These are phyloP conservation scores for Halyomorpha halys DNA, from an alignment of 1,140 invertebrate species.

Conservation along the genomic window DNA sequence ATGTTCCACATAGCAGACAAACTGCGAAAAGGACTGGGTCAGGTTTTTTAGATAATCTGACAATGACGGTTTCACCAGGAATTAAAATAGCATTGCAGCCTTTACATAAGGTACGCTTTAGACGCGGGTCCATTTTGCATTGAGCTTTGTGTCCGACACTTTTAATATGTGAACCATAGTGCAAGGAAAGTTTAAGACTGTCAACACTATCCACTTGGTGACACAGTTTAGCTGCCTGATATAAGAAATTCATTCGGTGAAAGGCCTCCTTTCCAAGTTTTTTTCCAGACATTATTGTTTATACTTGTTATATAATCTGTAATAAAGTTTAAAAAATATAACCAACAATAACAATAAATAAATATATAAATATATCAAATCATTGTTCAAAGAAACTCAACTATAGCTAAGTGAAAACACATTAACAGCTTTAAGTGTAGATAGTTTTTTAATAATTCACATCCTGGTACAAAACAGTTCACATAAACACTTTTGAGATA, in stretches of 20 bases:
- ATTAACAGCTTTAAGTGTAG: too few relatives aligned
- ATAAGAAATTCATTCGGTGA: conserved; percentile 30
- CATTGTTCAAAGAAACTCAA: not conserved
- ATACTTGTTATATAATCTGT: not conserved
- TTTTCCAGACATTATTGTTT: conserved; percentile 23
- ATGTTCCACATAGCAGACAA: conserved; percentile 27
- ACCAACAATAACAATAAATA: not conserved
- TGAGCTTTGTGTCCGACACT: conserved; percentile 28
- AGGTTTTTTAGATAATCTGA: conserved; percentile 31
- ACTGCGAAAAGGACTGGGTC: conserved; percentile 27
- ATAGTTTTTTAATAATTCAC: too few relatives aligned
- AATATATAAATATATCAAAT: not conserved
- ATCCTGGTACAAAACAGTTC: too few relatives aligned
- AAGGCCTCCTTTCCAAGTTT: conserved; percentile 28
- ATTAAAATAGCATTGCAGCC: conserved; percentile 31
- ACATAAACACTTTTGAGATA: too few relatives aligned
- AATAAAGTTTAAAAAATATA: conserved; percentile 8
- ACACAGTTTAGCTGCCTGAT: conserved; percentile 29
- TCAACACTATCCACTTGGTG: conserved; percentile 2
- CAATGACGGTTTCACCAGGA: conserved; percentile 30
- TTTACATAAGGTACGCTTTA: conserved; percentile 33
- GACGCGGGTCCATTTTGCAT: conserved; percentile 27
- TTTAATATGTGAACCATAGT: conserved; percentile 29
- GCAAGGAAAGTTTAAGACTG: conserved; percentile 20
- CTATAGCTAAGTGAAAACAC: not conserved